A percentile compares a stretch with the other conserved stretches of the same genome.
These are phyloP conservation scores for Nemotelus pantherinus DNA, from an alignment of 2,888 invertebrate genomes.

Conservation along the genomic window DNA sequence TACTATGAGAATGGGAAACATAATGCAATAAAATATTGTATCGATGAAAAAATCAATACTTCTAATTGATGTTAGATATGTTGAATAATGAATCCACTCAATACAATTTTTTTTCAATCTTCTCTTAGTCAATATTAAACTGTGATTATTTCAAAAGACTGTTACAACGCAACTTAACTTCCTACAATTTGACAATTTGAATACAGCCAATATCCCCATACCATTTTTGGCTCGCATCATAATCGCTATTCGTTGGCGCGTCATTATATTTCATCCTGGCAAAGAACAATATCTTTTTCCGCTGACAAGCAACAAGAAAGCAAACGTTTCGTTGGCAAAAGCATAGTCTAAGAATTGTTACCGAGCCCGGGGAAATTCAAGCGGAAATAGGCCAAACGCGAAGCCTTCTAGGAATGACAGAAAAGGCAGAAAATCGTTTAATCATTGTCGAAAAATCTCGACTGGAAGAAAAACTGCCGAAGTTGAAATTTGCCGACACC, in stretches of 20 bases:
- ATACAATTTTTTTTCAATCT: too few species aligned
- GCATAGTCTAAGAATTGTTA: not conserved
- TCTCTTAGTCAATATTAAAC: too few species aligned
- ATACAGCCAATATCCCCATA: too few species aligned
- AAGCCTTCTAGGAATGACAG: constrained; percentile 36
- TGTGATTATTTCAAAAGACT: too few species aligned
- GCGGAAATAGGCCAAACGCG: constrained; percentile 37
- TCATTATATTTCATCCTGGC: not conserved
- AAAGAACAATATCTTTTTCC: constrained; percentile 1
- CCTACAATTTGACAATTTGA: too few species aligned
- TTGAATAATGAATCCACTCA: too few species aligned
- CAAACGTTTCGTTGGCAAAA: not conserved
- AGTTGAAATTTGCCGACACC: constrained; percentile 4
- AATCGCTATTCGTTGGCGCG: not conserved
- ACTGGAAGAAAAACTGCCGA: constrained; percentile 20
- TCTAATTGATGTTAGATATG: too few species aligned
- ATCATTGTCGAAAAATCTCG: constrained; percentile 41
- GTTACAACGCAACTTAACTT: too few species aligned
- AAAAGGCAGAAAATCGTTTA: constrained; percentile 39
- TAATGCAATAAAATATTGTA: too few species aligned
- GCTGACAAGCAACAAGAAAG: constrained; percentile 8
- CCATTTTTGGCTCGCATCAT: too few species aligned
- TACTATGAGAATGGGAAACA: too few species aligned
- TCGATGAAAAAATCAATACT: too few species aligned
- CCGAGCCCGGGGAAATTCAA: constrained; percentile 29